These are phyloP conservation scores for Drosophila punjabiensis DNA, from an alignment of 1,140 invertebrate species.

Conservation along the genomic window DNA sequence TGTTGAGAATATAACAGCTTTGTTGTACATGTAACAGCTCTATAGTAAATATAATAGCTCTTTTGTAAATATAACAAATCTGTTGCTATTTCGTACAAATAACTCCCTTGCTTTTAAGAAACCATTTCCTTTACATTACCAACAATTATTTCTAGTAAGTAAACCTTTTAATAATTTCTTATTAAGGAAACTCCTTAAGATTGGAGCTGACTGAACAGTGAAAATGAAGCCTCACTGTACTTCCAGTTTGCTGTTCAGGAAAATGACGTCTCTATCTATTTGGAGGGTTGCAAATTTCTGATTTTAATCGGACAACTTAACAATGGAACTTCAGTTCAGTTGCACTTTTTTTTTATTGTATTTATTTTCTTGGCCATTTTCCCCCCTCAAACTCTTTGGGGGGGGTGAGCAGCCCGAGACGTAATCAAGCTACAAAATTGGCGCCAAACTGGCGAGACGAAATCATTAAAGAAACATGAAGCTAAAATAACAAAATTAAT, in stretches of 20 bases:
- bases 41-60: background rate
- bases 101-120: background rate
- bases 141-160: background rate
- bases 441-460: slow-evolving; percentile 47
- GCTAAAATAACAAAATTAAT: slow-evolving; percentile 51
- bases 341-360: slow-evolving; percentile 30
- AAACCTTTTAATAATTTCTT: background rate
- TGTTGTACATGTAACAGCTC: background rate
- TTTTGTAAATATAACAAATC: background rate
- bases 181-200: background rate
- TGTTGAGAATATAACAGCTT: no score
- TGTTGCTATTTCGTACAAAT: background rate
- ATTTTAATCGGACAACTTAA: slow-evolving; percentile 46
- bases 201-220: background rate
- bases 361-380: background rate
- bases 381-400: background rate
- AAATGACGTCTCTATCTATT: slow-evolving; percentile 36
- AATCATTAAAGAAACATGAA: slow-evolving; percentile 49
- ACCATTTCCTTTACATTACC: no score
- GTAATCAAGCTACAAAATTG: slow-evolving; percentile 10
- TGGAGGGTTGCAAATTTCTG: slow-evolving; percentile 33
- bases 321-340: slow-evolving; percentile 31
- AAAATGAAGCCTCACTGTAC: slow-evolving; percentile 4
- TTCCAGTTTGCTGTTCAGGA: background rate
- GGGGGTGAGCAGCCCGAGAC: background rate